Evolutionary conservation across 2,113 vertebrate genomes (phyloP), one percentile per base, ranked within the genome.

Genomic region (Trematomus loennbergii): DNA sequence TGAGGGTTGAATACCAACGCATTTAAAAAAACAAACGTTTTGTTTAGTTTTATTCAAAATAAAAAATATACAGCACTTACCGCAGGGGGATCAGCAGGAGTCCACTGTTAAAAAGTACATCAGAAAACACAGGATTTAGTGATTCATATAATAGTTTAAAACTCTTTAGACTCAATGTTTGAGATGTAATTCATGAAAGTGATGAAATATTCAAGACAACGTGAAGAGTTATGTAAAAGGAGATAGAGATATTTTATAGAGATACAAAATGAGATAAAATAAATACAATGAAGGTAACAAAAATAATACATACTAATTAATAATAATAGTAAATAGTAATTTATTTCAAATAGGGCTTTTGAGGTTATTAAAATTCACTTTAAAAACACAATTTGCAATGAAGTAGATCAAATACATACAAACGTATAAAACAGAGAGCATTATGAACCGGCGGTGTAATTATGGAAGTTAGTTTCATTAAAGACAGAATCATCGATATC

Each of bases 61-160:
- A 33, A 58, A 18, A 52, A 2, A 57, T 3, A 5, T 20, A 46
- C 5, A 3, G 33, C n/a, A 33, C 88, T 89, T 87, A 91, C 90
- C 88, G 88, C 54, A 3, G 20, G 5, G 5, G 54, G 55, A 11
- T 4, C 20, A 22, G 3, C 15, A 13, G 57, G 17, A 72, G 0
- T 1, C 48, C 79, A 80, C 88, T 88, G 77, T 81, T 3, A 43
- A 54, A 64, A 65, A 11, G 72, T 0, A 46, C 78, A 80, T 4
- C 7, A 53, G 2, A 53, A 70, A 86, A 12, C 5, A 12, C 2
- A n/a, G 50, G 5, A 57, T 5, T 50, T 1, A 5, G 7, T 17
- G 45, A 63, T 57, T 84, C 60, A 50, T 33, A 58, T 22, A 3
- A n/a, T 12, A 12, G 5, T 9, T 45, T 15, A 18, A 3, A 45